Evolutionary conservation across 1,140 invertebrate genomes (phyloP), one percentile per base, ranked within the genome.

Genomic region (Oryzaephilus surinamensis): DNA sequence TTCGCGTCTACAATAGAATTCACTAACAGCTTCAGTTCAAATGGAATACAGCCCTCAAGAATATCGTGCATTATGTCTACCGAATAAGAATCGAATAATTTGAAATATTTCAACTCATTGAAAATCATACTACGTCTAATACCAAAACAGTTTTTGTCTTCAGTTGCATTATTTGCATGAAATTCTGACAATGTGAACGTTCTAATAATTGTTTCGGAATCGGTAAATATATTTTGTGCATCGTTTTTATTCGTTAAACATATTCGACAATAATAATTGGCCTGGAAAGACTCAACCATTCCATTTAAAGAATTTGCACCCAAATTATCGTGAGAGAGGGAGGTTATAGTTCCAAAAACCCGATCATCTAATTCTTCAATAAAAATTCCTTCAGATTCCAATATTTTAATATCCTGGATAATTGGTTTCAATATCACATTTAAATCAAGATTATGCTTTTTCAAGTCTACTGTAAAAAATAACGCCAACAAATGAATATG

Each of bases 61-160:
- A 29, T 30, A 42, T 42, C 40, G 36, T 42, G 40, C 40, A 42
- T 42, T 0, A 36, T 30, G 19, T 42, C 40, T 6, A 42, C 32
- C n/a, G 32, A 36, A 10, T 10, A 7, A 12, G 24, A 10, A 42
- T 42, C 28, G 12, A 17, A 24, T 15, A 42, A 36, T 19, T 29
- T 28, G 28, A 42, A 42, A 30, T 36, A 42, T 21, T 12, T 15
- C 16, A 36, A 17, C 12, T 42, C 32, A 29, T 42, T 42, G 2
- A 36, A 28, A 3, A 23, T 12, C 8, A 16, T 36, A 23, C 10
- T 12, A 8, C n/a, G 5, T 36, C 36, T 42, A 5, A 35, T 14
- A 6, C 27, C 40, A 34, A 28, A 41, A 1, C 14, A 2, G 11
- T 24, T 24, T 10, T 36, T 15, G 13, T 36, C 12, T 6, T 6